Conservation (phyloP, 2,113 vertebrate species). For the Pomatorhinus ruficollis region DNA sequence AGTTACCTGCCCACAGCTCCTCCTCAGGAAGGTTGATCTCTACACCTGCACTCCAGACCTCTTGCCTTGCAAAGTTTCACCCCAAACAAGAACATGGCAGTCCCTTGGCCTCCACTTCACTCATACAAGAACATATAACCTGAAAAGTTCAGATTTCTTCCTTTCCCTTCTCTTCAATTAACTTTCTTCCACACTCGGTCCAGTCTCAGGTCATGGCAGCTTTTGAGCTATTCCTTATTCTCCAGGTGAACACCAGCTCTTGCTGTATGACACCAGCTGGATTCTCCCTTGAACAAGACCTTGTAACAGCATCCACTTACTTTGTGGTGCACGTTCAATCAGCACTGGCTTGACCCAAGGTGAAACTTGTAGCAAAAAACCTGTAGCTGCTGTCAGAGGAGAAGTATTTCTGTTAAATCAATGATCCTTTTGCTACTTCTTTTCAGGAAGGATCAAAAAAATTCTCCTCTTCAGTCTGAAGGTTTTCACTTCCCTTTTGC, state of each 20-base stretch:
- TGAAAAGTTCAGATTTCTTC: neutral
- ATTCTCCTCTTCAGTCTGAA: neutral
- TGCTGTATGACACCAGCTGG: neutral
- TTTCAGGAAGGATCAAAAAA: neutral
- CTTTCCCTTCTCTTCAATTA: neutral
- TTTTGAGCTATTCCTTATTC: neutral
- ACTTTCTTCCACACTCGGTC: neutral
- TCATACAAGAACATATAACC: neutral
- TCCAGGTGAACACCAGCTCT: neutral
- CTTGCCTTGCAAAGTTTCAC: neutral
- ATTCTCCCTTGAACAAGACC: neutral
- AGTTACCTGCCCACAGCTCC: neutral
- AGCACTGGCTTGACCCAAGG: neutral
- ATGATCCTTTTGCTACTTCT: neutral
- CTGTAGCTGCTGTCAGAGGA: neutral
- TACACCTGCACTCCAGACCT: neutral
- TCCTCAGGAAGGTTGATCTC: neutral
- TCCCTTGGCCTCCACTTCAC: neutral
- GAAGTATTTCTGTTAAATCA: neutral
- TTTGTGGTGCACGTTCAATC: neutral
- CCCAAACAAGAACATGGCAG: neutral
- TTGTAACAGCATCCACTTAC: neutral
- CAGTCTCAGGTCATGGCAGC: neutral
- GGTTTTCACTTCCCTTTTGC: neutral
- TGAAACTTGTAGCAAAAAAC: neutral